Conservation (phyloP, 2,113 vertebrate species). For the Campylorhamphus procurvoides region DNA sequence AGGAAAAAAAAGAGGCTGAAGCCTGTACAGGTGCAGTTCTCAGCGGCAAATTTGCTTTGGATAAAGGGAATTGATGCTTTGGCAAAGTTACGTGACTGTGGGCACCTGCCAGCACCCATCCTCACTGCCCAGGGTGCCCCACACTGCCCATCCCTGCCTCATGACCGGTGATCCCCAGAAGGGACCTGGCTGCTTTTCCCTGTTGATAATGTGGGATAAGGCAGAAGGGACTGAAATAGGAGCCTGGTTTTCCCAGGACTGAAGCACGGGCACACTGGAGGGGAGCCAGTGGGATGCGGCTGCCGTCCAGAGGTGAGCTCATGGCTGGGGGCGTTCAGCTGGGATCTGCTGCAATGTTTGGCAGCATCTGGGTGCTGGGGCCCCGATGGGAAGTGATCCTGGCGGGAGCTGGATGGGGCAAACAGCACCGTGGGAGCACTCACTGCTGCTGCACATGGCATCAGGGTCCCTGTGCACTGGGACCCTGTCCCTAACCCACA, state of each 20-base stretch:
- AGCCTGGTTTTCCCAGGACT: not conserved
- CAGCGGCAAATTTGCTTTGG: not conserved
- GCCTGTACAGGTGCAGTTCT: not conserved
- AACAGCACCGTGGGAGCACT: not conserved
- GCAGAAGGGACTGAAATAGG: not conserved
- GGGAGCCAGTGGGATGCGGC: rapidly evolving
- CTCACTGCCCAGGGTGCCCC: rapidly evolving
- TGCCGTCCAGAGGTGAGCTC: not conserved
- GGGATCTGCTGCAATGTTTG: not conserved
- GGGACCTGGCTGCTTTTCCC: not conserved
- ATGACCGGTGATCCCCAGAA: rapidly evolving
- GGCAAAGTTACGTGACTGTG: not conserved
- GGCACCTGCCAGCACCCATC: not conserved
- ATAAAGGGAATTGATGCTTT: not conserved
- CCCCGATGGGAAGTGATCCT: not conserved
- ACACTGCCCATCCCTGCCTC: not conserved
- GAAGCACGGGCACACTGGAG: not conserved
- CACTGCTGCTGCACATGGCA: rapidly evolving
- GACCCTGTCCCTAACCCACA: too few species aligned
- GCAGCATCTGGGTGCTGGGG: not conserved
- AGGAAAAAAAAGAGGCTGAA: not conserved
- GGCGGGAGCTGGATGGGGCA: not conserved
- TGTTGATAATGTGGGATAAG: not conserved
- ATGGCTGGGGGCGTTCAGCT: not conserved
- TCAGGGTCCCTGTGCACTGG: rapidly evolving